Conservation (phyloP, 2,888 invertebrate genomes). For the Crepidodera aurea region DNA sequence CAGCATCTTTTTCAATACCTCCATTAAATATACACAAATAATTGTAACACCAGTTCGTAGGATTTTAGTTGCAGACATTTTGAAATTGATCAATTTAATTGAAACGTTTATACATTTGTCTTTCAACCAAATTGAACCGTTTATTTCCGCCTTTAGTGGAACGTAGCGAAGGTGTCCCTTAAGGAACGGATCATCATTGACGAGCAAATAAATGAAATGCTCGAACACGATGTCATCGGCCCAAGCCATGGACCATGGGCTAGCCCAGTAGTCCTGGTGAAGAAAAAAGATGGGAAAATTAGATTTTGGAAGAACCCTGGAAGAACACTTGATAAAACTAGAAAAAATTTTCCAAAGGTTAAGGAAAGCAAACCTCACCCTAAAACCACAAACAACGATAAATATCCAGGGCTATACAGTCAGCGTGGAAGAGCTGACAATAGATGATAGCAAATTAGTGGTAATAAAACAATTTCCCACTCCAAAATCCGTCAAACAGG, state of each 20-base stretch:
- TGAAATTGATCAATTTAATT: too few relatives aligned
- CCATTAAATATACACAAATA: too few relatives aligned
- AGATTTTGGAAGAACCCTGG: constrained; percentile 40
- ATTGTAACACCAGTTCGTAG: too few relatives aligned
- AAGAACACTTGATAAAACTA: constrained; percentile 34
- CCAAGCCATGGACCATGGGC: constrained; percentile 32
- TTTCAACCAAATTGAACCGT: too few relatives aligned
- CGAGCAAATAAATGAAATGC: constrained; percentile 37
- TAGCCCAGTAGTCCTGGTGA: constrained; percentile 30
- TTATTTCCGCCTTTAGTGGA: too few relatives aligned
- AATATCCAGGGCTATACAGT: constrained; percentile 45
- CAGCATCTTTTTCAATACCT: too few relatives aligned
- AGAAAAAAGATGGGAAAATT: constrained; percentile 26
- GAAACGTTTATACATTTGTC: too few relatives aligned
- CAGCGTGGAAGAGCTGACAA: constrained; percentile 32
- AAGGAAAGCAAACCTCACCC: constrained; percentile 33
- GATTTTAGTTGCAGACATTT: too few relatives aligned
- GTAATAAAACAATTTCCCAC: constrained; percentile 38
- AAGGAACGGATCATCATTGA: constrained; percentile 35
- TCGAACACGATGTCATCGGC: constrained; percentile 33
- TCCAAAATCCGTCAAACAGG: constrained; percentile 33
- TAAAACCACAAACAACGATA: constrained; percentile 41
- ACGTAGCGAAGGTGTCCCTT: too few relatives aligned
- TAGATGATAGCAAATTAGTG: constrained; percentile 1
- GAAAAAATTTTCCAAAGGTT: constrained; percentile 34